Conservation (phyloP, 2,888 invertebrate genomes). For the Chrysolina oricalcia region DNA sequence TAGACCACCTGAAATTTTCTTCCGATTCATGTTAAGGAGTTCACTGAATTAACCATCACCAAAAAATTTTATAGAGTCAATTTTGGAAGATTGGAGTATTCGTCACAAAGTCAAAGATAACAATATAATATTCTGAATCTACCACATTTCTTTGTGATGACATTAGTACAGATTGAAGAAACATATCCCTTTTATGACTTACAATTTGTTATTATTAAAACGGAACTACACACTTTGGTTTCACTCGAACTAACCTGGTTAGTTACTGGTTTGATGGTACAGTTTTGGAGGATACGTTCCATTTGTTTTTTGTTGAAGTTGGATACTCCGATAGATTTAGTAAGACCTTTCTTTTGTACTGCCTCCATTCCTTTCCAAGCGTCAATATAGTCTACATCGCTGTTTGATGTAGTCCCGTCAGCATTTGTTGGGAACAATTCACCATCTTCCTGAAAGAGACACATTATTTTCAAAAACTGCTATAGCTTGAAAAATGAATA, state of each 20-base stretch:
- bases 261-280: slow-evolving; percentile 76
- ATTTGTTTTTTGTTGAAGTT: slow-evolving; percentile 85
- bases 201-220: too few relatives aligned
- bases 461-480: neutral
- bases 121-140: too few relatives aligned
- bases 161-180: too few relatives aligned
- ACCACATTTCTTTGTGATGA: too few relatives aligned
- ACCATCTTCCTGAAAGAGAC: slow-evolving; percentile 65
- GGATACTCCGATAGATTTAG: slow-evolving; percentile 82
- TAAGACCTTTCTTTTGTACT: slow-evolving; percentile 76
- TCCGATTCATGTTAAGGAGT: too few relatives aligned
- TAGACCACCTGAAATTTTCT: too few relatives aligned
- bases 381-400: slow-evolving; percentile 80
- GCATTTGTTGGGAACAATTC: slow-evolving; percentile 60
- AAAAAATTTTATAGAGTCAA: too few relatives aligned
- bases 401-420: slow-evolving; percentile 65
- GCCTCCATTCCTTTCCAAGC: slow-evolving; percentile 83
- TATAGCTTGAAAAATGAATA: too few relatives aligned
- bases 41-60: too few relatives aligned
- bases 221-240: neutral
- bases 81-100: too few relatives aligned
- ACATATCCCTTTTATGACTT: too few relatives aligned
- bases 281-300: slow-evolving; percentile 75
- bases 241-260: slow-evolving; percentile 73
- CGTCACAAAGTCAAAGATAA: too few relatives aligned